Base-by-base conservation (phyloP, 1,140 invertebrate species). In the Papilio polytes region DNA sequence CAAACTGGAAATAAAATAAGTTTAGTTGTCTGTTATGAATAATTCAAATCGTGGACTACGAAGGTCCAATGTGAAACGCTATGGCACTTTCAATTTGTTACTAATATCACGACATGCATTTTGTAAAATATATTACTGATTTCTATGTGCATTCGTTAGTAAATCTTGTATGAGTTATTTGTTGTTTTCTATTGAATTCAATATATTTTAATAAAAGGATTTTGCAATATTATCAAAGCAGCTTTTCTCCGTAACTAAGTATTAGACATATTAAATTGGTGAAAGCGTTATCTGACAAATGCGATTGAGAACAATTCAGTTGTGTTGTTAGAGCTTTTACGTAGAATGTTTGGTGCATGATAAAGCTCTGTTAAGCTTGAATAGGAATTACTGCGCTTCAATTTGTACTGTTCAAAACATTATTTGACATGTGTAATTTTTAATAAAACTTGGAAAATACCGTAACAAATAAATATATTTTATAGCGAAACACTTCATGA, bases 31-130 rank as follows among this genome's bases (percentile, higher is more conserved):
- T 26, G 20, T 1, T 22, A 63, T 63, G 56, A 63, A 63, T 63
- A 22, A 63, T 63, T 63, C 56, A 63, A 63, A 63, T 63, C 20
- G n/a, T 26, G 7, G 20, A 63, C 53, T 56, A 20, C 8, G 56
- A 63, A 63, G 9, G 56, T 63, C 12, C 56, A 63, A 26, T 26
- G 20, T 10, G 22, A 63, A 63, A 20, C 10, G 56, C 56, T 22
- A 22, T 63, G 20, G 10, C 56, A 63, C 20, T 63, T 63, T 63
- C 56, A 63, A 63, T 63, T 63, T 63, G 20, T 63, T 26, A 63
- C 20, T 22, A 26, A 63, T 20, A 63, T 63, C 56, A 63, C 26
- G 56, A 63, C 8, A 26, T 26, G 56, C 20, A 63, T 63, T 63
- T 22, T 63, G 20, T 22, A 9, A 26, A 22, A 22, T 63, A 26